Percentiles rank a stretch among this genome's conserved stretches.
Conservation (phyloP, 2,888 invertebrate genomes). For the Leptodirus hochenwartii region DNA sequence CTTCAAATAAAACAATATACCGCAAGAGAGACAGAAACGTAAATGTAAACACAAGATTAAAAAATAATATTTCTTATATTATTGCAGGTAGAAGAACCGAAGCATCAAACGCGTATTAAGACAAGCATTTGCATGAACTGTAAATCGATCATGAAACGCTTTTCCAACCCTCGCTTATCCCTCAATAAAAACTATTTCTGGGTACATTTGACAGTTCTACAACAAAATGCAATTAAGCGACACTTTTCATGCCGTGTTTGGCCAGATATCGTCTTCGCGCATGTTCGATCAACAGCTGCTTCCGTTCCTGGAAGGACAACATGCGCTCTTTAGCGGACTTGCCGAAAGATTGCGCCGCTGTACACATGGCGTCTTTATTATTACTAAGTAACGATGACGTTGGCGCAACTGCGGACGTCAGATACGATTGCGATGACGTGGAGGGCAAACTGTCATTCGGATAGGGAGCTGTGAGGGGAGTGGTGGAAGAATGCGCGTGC, state of each 20-base stretch:
- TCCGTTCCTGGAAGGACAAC: slow-evolving; percentile 60
- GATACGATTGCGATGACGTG: slow-evolving; percentile 5
- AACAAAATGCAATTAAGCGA: slow-evolving; percentile 8
- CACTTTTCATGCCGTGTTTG: slow-evolving; percentile 34
- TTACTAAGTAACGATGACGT: slow-evolving; percentile 18
- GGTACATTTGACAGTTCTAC: slow-evolving; percentile 1
- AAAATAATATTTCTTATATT: too few relatives aligned
- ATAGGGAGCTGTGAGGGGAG: slow-evolving; percentile 2
- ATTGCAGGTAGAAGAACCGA: too few relatives aligned
- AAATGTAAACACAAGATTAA: too few relatives aligned
- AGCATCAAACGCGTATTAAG: too few relatives aligned
- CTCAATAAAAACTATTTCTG: too few relatives aligned
- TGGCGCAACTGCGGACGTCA: slow-evolving; percentile 13
- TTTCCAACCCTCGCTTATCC: too few relatives aligned
- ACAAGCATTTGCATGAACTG: too few relatives aligned
- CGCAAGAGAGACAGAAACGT: too few relatives aligned
- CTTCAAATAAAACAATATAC: too few relatives aligned
- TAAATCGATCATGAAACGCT: too few relatives aligned
- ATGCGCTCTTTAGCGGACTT: slow-evolving; percentile 42
- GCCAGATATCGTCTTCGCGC: slow-evolving; percentile 61
- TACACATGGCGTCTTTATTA: slow-evolving; percentile 16
- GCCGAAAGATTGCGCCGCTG: slow-evolving; percentile 31
- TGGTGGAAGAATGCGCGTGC: slow-evolving; percentile 8
- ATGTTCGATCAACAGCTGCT: slow-evolving; percentile 57
- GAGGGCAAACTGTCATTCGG: slow-evolving; percentile 6